Evolutionary conservation across 2,888 invertebrate genomes (phyloP).

Genomic region (Eupeodes latifasciatus): DNA sequence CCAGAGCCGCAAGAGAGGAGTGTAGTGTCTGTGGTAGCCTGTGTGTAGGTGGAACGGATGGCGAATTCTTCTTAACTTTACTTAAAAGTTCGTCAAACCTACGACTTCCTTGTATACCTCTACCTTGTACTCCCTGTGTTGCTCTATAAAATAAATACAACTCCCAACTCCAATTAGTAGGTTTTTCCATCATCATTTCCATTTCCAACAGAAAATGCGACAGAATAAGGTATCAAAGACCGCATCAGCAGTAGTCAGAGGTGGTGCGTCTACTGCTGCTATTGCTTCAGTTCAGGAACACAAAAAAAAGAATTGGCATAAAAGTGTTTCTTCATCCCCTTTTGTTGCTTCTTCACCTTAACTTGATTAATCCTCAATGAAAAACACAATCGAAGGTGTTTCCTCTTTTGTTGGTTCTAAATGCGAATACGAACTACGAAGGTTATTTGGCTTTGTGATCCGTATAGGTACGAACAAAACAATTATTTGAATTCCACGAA

Average conservation of each 20-base stretch:
- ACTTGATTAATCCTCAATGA: slow-evolving; percentile 35
- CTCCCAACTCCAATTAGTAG: background rate
- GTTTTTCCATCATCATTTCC: slow-evolving; percentile 22
- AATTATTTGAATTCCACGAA: slow-evolving; percentile 18
- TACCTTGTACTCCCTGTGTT: background rate
- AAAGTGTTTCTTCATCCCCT: slow-evolving; percentile 14
- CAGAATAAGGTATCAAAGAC: background rate
- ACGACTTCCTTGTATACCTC: slow-evolving; percentile 14
- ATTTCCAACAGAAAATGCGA: slow-evolving; percentile 26
- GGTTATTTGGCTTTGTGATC: slow-evolving; percentile 20
- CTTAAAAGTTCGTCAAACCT: slow-evolving; percentile 70
- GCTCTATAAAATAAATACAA: background rate
- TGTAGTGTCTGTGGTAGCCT: background rate
- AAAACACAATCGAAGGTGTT: slow-evolving; percentile 52
- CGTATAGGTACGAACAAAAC: slow-evolving; percentile 8
- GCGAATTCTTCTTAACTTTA: slow-evolving; percentile 11
- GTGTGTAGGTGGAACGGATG: background rate
- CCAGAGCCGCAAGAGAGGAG: background rate
- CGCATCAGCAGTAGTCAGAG: slow-evolving; percentile 17
- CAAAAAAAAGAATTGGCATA: slow-evolving; percentile 1
- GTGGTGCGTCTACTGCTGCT: slow-evolving; percentile 23
- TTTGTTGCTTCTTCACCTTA: background rate
- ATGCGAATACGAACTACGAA: slow-evolving; percentile 30
- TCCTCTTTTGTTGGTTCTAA: slow-evolving; percentile 43
- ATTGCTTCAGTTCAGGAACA: too few relatives aligned